Evolutionary conservation across 2,888 invertebrate species (phyloP), one percentile per base, ranked within the genome.

Genomic region (Odontomyia ornata): DNA sequence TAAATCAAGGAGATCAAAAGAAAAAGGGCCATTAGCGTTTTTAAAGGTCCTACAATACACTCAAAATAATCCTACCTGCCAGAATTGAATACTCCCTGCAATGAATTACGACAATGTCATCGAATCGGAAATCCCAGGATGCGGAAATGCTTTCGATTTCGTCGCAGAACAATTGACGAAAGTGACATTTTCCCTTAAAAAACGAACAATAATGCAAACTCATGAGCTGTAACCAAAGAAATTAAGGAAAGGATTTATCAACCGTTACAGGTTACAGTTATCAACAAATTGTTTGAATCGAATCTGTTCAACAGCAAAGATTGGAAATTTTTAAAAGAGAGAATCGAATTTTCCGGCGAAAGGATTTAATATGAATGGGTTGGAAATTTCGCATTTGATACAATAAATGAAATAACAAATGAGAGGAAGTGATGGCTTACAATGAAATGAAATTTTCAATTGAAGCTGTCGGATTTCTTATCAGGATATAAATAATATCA

Each of bases 131-230:
- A 56, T 57, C 27, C 36, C 21, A 65, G 57, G 75, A 78, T 78
- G 75, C 78, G 78, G 78, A 78, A 78, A 78, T 78, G 73, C 78
- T 78, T 78, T 78, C 78, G 73, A 72, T 78, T 78, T 78, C 78
- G 62, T 25, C 23, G n/a, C 27, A 5, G 28, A 15, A 57, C 15
- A 36, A 60, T 18, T 23, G 15, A 30, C 36, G 73, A 73, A 60
- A 73, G 36, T 73, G 36, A 36, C 73, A 73, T 36, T 73, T 72
- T 72, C 9, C 18, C 52, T 13, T 47, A 18, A 43, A 65, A 43
- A 36, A 25, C 1, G 13, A 72, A 56, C 56, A 56, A 72, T 46
- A 46, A 36, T 36, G 11, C 21, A 3, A 72, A 18, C 28, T 57
- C 56, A 72, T 57, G 57, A 72, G 57, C 21, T 57, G 57, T 57